Evolutionary conservation across 2,888 invertebrate species (phyloP).

Genomic region (Temnothorax rugatulus): DNA sequence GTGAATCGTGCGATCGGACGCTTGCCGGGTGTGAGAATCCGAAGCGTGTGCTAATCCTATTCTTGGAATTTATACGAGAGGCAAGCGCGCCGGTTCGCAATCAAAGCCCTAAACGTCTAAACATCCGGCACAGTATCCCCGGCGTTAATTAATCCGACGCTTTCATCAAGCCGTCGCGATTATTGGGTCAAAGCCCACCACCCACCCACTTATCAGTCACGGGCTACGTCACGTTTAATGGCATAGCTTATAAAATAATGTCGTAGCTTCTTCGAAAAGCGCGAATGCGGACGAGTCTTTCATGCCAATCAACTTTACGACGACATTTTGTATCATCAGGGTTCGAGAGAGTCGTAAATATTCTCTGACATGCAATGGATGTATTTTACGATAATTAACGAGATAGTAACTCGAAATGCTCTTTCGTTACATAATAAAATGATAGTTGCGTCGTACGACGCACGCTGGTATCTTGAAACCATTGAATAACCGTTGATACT

Average conservation of each 20-base stretch:
- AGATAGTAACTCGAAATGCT: background rate
- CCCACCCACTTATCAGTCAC: slow-evolving; percentile 44
- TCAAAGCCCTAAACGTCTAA: slow-evolving; percentile 65
- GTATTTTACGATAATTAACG: slow-evolving; percentile 31
- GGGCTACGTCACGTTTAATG: slow-evolving; percentile 29
- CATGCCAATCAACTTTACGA: background rate
- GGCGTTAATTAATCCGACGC: slow-evolving; percentile 69
- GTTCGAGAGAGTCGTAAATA: slow-evolving; percentile 32
- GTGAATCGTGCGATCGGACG: background rate
- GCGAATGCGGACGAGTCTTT: background rate
- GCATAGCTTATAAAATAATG: slow-evolving; percentile 10
- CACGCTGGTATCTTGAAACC: background rate
- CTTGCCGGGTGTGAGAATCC: background rate
- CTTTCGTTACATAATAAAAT: slow-evolving; percentile 28
- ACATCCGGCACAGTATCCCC: slow-evolving; percentile 63
- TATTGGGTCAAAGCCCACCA: slow-evolving; percentile 66
- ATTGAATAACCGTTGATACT: slow-evolving; percentile 10
- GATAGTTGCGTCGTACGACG: slow-evolving; percentile 8
- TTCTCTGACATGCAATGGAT: slow-evolving; percentile 1
- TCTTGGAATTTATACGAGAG: slow-evolving; percentile 61
- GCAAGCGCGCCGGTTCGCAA: slow-evolving; percentile 38
- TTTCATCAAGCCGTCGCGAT: slow-evolving; percentile 54
- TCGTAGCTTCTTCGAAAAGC: background rate
- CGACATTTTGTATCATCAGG: background rate
- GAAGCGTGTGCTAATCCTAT: slow-evolving; percentile 36